phyloP scores from a whole-genome alignment of 2,113 vertebrate species.

The Boulengeromyrus knoepffleri region DNA sequence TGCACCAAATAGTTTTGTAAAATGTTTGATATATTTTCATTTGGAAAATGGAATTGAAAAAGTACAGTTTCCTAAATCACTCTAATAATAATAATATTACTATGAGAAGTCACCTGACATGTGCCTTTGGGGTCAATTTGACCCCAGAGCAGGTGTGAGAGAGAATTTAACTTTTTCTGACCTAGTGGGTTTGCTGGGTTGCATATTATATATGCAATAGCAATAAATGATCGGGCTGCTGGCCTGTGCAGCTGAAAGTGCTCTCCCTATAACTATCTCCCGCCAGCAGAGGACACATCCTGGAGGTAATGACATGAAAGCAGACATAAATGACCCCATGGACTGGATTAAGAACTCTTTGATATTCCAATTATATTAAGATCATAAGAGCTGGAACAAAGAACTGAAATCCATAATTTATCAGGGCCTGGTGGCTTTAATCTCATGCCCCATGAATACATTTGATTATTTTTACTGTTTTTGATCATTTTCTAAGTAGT shows the following conservation, averaged over 20 bases:
- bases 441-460: background rate
- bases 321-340: background rate
- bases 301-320: background rate
- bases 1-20: background rate
- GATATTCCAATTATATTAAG: background rate
- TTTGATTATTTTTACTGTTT: slow-evolving; percentile 6
- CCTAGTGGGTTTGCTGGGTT: background rate
- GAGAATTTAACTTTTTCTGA: background rate
- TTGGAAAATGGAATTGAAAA: background rate
- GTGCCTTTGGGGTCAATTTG: no score
- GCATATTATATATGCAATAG: background rate
- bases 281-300: background rate
- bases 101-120: no score
- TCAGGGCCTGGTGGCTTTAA: background rate
- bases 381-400: background rate
- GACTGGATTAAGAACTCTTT: background rate
- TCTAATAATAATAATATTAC: no score
- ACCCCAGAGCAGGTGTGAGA: no score
- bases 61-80: background rate
- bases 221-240: background rate
- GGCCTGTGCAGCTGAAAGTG: background rate
- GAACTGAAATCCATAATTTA: background rate
- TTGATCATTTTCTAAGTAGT: background rate
- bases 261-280: background rate
- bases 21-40: background rate